Base-by-base conservation (phyloP, 2,113 vertebrate genomes). In the Callipepla californica region DNA sequence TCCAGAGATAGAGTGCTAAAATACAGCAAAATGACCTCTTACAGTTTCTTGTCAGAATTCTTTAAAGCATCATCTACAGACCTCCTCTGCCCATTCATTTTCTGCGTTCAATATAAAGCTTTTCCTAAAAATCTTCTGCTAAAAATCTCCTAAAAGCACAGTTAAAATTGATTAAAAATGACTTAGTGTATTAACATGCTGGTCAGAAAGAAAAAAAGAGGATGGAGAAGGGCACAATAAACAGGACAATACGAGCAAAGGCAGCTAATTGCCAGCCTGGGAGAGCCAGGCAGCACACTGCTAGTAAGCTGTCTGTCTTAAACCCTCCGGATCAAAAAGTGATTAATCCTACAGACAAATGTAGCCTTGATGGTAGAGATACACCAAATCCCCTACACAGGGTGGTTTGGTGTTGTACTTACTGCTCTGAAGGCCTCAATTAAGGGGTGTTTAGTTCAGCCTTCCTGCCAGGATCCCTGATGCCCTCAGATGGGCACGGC, bases 271-370 rank as follows among this genome's bases (percentile, higher is more conserved):
- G 92, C 90, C 73, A 92, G 93, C 82, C 26, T 81, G 93, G 95
- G 85, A 96, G 85, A 93, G 62, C 62, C 32, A 58, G 57, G 82
- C 69, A 3, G 92, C 77, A 55, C 82, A 86, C 82, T 95, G 44
- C 85, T 94, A 95, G 85, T 94, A 95, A 96, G 93, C 95, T 90
- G 92, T 90, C 96, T 93, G 86, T 90, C 91, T 96, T 96, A 96
- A 96, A 96, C 94, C 92, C 95, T 90, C 87, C 87, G 89, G 96
- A 96, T 96, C 96, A 96, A 95, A 96, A 96, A 94, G 94, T 93
- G 96, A 94, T 96, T 96, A 96, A 94, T 96, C 95, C 94, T 84
- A 26, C 93, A 93, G 94, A 94, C 95, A 95, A 90, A 95, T 88
- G 93, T 95, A 96, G 96, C 94, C 95, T 96, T 95, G 94, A 96